phyloP scores from a whole-genome alignment of 1,140 invertebrate species.

The Akabosia matsudoensis region DNA sequence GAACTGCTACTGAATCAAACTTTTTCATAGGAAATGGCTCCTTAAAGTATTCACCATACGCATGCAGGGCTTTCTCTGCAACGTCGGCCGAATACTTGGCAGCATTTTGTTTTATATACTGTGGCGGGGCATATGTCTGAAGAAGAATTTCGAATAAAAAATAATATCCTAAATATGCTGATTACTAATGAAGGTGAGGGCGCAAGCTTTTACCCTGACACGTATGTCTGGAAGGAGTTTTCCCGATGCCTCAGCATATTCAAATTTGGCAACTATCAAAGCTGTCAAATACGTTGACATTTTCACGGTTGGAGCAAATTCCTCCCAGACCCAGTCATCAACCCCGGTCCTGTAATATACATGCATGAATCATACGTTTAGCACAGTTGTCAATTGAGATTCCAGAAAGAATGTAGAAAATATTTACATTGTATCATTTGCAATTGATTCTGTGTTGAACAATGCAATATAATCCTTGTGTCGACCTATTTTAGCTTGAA shows the following conservation, averaged over 20 bases:
- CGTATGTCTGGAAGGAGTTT: background rate
- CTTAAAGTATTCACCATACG: slow-evolving; percentile 24
- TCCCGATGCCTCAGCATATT: slow-evolving; percentile 21
- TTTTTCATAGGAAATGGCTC: slow-evolving; percentile 24
- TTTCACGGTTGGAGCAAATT: slow-evolving; percentile 26
- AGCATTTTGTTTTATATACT: slow-evolving; percentile 19
- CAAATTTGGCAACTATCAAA: slow-evolving; percentile 26
- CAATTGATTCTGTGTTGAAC: slow-evolving; percentile 73
- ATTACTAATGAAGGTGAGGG: too few species aligned
- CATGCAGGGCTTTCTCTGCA: background rate
- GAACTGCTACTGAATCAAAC: slow-evolving; percentile 29
- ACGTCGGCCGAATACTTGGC: slow-evolving; percentile 27
- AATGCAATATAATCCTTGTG: slow-evolving; percentile 53
- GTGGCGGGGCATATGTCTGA: slow-evolving; percentile 22
- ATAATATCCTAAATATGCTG: too few species aligned
- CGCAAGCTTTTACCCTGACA: background rate
- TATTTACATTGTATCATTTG: slow-evolving; percentile 55
- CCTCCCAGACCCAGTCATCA: slow-evolving; percentile 25
- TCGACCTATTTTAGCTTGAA: slow-evolving; percentile 18
- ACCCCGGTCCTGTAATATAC: background rate
- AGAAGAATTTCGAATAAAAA: background rate
- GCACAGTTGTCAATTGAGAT: background rate
- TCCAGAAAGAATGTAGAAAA: background rate
- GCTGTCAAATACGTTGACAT: slow-evolving; percentile 34
- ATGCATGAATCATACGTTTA: background rate